Evolutionary conservation across 2,113 vertebrate genomes (phyloP).

Genomic region (Apaloderma vittatum): DNA sequence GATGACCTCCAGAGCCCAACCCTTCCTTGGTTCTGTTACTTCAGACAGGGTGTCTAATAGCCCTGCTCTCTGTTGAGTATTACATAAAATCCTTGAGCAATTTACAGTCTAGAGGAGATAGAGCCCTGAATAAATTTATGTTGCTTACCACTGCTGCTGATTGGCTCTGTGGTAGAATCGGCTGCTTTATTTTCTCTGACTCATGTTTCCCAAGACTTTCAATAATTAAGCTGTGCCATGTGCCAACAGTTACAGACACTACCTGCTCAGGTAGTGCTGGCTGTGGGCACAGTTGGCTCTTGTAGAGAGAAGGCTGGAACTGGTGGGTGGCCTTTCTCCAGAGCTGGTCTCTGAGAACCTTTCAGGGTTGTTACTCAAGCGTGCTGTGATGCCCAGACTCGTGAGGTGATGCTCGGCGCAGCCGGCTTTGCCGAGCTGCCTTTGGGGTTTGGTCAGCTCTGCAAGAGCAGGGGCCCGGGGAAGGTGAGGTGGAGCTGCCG

Average conservation of each 20-base stretch:
- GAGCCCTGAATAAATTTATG: rapidly evolving
- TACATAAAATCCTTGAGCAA: rapidly evolving
- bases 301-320: no score
- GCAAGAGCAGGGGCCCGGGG: rapidly evolving
- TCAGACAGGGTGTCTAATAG: rapidly evolving
- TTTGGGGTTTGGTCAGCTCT: neutral
- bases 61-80: rapidly evolving
- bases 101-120: neutral
- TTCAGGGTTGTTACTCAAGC: neutral
- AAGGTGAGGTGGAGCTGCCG: rapidly evolving
- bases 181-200: neutral
- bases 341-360: rapidly evolving
- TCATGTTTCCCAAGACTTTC: neutral
- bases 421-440: neutral
- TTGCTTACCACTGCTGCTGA: neutral
- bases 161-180: neutral
- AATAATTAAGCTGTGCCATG: neutral
- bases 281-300: neutral
- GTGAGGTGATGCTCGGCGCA: rapidly evolving
- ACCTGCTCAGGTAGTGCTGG: rapidly evolving
- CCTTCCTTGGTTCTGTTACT: rapidly evolving
- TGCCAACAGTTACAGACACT: neutral
- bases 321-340: no score
- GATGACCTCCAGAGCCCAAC: no score
- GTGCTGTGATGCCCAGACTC: rapidly evolving